Evolutionary conservation across 2,113 vertebrate species (phyloP).

Genomic region (Sus scrofa): DNA sequence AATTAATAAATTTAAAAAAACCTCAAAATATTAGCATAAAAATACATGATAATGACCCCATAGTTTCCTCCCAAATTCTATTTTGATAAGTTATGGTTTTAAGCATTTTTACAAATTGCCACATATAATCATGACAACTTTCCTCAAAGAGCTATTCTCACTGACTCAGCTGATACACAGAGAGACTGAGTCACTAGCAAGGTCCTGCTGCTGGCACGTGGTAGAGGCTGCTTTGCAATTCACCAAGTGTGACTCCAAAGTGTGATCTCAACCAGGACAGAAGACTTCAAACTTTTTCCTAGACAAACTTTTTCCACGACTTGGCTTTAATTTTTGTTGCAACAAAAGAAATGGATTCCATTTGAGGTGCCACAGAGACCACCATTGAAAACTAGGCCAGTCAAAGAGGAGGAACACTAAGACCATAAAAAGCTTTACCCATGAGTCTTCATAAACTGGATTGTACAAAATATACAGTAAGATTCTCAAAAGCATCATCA

Average conservation of each 20-base stretch:
- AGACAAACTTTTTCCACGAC: rapidly evolving
- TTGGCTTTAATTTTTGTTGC: neutral
- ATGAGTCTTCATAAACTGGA: neutral
- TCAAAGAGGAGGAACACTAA: too few relatives aligned
- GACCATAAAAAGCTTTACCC: neutral
- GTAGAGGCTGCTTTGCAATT: neutral
- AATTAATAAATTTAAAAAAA: neutral
- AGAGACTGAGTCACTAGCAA: neutral
- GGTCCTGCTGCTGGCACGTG: rapidly evolving
- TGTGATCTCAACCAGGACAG: neutral
- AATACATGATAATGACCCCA: neutral
- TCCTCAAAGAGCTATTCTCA: neutral
- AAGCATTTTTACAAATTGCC: neutral
- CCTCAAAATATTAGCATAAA: neutral
- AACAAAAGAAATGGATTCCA: neutral
- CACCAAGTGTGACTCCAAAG: neutral
- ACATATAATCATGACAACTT: neutral
- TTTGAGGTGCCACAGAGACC: neutral
- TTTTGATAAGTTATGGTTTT: neutral
- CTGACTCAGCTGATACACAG: neutral
- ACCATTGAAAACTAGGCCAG: neutral
- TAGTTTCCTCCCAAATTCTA: neutral
- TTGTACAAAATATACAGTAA: neutral
- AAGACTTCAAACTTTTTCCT: neutral
- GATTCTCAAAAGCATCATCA: neutral